These are phyloP conservation scores for Aegithalos caudatus DNA, from an alignment of 2,113 vertebrate species.

Conservation along the genomic window DNA sequence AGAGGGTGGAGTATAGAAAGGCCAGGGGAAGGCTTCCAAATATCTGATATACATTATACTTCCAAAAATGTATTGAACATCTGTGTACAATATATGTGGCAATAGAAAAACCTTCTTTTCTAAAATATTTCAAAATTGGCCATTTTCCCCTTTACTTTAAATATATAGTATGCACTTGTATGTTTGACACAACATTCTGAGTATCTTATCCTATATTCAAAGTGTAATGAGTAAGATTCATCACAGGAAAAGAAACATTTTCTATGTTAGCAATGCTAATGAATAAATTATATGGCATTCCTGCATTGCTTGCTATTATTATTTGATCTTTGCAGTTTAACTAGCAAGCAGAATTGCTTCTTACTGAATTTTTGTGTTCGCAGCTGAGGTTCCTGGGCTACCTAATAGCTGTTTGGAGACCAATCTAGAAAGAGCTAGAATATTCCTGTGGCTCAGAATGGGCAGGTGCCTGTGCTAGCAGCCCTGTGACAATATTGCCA, in stretches of 20 bases:
- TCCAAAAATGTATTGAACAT: constrained; percentile 16
- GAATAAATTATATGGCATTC: constrained; percentile 15
- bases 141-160: constrained; percentile 48
- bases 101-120: constrained; percentile 9
- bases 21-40: neutral
- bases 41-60: neutral
- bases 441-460: neutral
- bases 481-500: neutral
- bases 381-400: neutral
- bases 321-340: constrained; percentile 26
- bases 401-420: constrained; percentile 17
- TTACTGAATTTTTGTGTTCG: neutral
- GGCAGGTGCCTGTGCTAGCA: neutral
- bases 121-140: constrained; percentile 51
- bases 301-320: neutral
- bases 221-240: constrained; percentile 25
- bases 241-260: neutral
- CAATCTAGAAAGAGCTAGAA: neutral
- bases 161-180: neutral
- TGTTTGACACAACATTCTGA: neutral
- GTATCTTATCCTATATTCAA: constrained; percentile 33
- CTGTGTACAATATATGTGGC: neutral
- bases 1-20: neutral
- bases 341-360: neutral
- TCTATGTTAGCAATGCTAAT: neutral